phyloP scores from a whole-genome alignment of 2,113 vertebrate genomes.

The Siniperca knerii region DNA sequence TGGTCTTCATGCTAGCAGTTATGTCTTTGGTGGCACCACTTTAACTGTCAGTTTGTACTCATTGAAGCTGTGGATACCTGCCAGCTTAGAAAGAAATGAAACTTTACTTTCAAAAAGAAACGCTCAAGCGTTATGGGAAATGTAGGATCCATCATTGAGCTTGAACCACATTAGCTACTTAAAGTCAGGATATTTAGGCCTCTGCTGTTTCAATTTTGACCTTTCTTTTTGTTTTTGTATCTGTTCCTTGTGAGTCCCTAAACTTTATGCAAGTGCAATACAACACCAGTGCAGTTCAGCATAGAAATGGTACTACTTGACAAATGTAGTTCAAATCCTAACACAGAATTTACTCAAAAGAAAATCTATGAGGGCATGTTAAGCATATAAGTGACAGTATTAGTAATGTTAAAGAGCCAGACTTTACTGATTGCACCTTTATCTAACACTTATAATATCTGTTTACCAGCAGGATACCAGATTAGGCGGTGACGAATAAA shows the following conservation, averaged over 20 bases:
- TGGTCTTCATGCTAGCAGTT: conserved; percentile 28
- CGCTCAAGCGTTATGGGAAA: conserved; percentile 17
- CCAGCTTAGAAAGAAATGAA: conserved; percentile 18
- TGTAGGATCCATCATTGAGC: not conserved
- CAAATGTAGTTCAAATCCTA: conserved; percentile 1
- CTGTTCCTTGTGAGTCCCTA: not conserved
- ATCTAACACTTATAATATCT: conserved; percentile 38
- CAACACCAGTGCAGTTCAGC: not conserved
- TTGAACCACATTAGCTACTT: not conserved
- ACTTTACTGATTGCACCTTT: conserved; percentile 46
- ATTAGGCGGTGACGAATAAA: conserved; percentile 17
- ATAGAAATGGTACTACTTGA: not conserved
- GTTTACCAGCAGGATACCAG: conserved; percentile 12
- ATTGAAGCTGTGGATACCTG: not conserved
- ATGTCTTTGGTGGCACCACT: conserved; percentile 6
- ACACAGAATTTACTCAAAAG: not conserved
- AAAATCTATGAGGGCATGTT: conserved; percentile 5
- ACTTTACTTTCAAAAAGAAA: not conserved
- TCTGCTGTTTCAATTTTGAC: conserved; percentile 11
- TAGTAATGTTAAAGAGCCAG: conserved; percentile 16
- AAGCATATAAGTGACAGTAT: conserved; percentile 10
- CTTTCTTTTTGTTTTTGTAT: not conserved
- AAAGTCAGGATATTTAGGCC: not conserved
- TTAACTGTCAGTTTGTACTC: conserved; percentile 1
- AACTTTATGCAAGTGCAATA: conserved; percentile 1